Percentiles rank a stretch among this genome's conserved stretches.
Conservation (phyloP, 2,888 invertebrate species). For the Hedya salicella region DNA sequence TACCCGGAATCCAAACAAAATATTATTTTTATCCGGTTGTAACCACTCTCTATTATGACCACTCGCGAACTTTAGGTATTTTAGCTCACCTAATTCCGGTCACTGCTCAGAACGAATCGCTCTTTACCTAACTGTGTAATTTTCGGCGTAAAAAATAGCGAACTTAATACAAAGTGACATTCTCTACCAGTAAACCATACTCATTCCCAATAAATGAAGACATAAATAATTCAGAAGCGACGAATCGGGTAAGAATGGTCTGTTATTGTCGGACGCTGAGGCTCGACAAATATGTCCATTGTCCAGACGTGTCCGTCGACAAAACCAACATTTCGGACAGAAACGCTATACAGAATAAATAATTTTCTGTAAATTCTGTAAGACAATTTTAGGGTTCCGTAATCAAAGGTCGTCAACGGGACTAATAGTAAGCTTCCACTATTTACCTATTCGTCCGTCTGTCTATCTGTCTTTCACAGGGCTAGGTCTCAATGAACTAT, state of each 20-base stretch:
- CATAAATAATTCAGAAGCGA: constrained; percentile 28
- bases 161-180: constrained; percentile 17
- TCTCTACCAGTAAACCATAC: constrained; percentile 27
- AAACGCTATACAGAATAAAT: constrained; percentile 32
- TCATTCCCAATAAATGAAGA: constrained; percentile 23
- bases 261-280: constrained; percentile 29
- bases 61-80: too few species aligned
- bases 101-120: too few species aligned
- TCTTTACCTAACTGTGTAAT: too few species aligned
- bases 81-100: too few species aligned
- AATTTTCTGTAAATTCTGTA: constrained; percentile 12
- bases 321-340: constrained; percentile 39
- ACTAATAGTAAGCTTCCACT: too few species aligned
- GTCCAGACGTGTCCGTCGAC: constrained; percentile 24
- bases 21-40: too few species aligned
- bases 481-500: too few species aligned
- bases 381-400: background rate
- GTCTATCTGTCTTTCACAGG: too few species aligned
- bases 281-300: constrained; percentile 40
- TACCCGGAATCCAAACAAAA: too few species aligned
- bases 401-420: background rate
- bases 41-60: too few species aligned
- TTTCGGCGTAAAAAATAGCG: background rate
- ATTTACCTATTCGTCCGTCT: too few species aligned
- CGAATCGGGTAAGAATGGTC: constrained; percentile 20